Evolutionary conservation across 2,797 vertebrate species (phyloP), one percentile per base, ranked within the genome.

Genomic region (Nyctibius grandis): DNA sequence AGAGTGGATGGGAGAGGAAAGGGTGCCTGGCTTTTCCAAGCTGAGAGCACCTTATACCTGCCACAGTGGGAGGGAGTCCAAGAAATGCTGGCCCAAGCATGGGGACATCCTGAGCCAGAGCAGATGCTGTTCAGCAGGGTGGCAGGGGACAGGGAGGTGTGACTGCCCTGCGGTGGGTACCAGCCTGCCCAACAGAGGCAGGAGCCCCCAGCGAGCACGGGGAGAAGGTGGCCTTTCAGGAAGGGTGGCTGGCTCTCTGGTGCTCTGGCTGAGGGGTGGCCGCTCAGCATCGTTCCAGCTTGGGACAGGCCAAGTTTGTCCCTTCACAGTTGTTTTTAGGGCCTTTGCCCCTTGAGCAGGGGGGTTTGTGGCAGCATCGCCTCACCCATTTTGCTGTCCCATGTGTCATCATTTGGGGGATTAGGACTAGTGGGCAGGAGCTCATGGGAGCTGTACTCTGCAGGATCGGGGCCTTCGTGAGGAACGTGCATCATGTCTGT

Each of bases 401-500:
- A 4, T 4, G 21, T 84, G 40, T 61, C 65, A 34, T 54, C 0
- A 0, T 70, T 67, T 56, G 20, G 15, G 18, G 36, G 36, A 23
- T 73, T 44, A 56, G 40, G 45, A 65, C 6, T 25, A 6, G 33
- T 3, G 47, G 50, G 18, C 67, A 91, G 85, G 57, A 89, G 50
- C 54, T 84, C 17, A 4, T 44, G 53, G 83, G 63, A 88, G 42
- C 34, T 34, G 67, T 42, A 13, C 21, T 57, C 59, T 69, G 44
- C 64, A 68, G 85, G 60, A 33, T 1, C 0, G 0, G 48, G n/a
- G 20, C 18, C 31, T 61, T 47, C 1, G 3, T 50, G 48, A 64
- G 60, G 67, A 89, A 21, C 2, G 0, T 59, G 83, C 15, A 23
- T 65, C 20, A 6, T 0, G 0, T 56, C 60, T 80, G 48, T 47